Percentiles rank a stretch among this genome's conserved stretches.
phyloP scores from a whole-genome alignment of 2,797 vertebrate genomes.

The Borostomias antarcticus region DNA sequence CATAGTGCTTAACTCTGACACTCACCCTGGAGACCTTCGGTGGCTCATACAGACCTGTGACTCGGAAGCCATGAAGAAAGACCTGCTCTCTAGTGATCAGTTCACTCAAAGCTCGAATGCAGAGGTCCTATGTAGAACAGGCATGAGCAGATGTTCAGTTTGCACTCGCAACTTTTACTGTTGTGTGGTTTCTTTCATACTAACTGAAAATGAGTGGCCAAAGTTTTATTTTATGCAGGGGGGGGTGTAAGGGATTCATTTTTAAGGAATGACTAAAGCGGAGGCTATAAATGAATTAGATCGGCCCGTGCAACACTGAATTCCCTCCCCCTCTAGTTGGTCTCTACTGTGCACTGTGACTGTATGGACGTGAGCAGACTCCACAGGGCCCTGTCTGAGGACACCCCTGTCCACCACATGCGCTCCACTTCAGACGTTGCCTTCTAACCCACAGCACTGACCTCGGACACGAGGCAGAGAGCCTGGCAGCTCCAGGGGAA shows the following conservation, averaged over 20 bases:
- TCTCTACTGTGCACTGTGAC: conserved; percentile 86
- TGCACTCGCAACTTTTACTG: conserved; percentile 17
- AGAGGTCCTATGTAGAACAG: conserved; percentile 21
- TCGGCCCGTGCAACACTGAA: conserved; percentile 45
- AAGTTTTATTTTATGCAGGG: conserved; percentile 76
- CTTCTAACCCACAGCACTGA: conserved; percentile 79
- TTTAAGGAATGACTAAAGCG: conserved; percentile 38
- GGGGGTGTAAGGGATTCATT: conserved; percentile 64
- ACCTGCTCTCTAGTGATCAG: conserved; percentile 13
- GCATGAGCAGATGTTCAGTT: conserved; percentile 28
- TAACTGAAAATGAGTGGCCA: conserved; percentile 62
- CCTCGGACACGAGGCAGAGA: conserved; percentile 66
- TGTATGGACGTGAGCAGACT: conserved; percentile 77
- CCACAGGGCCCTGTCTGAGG: conserved; percentile 48
- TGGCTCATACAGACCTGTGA: conserved; percentile 44
- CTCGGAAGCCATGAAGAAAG: conserved; percentile 28
- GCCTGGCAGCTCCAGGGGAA: conserved; percentile 33
- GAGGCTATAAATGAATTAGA: conserved; percentile 15
- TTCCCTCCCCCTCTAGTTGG: conserved; percentile 32
- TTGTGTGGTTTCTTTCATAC: conserved; percentile 42
- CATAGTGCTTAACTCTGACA: conserved; percentile 9
- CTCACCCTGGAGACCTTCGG: conserved; percentile 1
- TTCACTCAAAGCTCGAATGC: conserved; percentile 29
- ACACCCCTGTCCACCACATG: conserved; percentile 52
- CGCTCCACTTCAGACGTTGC: conserved; percentile 80